These are phyloP conservation scores for Gorsachius goisagi DNA, from an alignment of 2,113 vertebrate genomes.

Conservation along the genomic window DNA sequence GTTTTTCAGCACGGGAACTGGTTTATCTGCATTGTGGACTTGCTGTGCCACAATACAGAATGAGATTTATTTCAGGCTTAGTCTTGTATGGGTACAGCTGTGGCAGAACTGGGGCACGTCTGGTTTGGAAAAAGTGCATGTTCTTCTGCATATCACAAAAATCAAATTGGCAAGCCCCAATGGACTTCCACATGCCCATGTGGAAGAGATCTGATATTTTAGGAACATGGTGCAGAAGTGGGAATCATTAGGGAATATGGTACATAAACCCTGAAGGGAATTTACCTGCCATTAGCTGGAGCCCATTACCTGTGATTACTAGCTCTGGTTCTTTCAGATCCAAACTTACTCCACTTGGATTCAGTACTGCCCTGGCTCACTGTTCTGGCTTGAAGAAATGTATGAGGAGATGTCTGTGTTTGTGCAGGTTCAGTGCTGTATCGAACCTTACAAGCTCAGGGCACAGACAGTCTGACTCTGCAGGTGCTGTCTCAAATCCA, in stretches of 20 bases:
- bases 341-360: background rate
- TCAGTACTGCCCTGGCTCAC: background rate
- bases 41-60: background rate
- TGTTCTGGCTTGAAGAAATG: background rate
- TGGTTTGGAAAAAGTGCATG: background rate
- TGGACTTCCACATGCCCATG: too few species aligned
- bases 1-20: background rate
- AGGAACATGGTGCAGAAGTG: background rate
- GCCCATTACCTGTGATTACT: background rate
- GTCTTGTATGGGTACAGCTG: background rate
- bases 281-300: background rate
- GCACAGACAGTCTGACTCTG: background rate
- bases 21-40: background rate
- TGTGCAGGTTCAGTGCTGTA: background rate
- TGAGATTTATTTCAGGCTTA: background rate
- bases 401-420: background rate
- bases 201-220: background rate
- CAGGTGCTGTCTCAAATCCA: background rate
- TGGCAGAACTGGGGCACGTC: background rate
- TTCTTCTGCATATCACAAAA: background rate
- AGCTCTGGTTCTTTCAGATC: background rate
- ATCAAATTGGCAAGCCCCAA: rapidly evolving
- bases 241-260: rapidly evolving
- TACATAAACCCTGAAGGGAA: background rate
- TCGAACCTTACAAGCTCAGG: background rate